These are phyloP conservation scores for Acanthurus lineatus DNA, from an alignment of 2,797 vertebrate species.

Conservation along the genomic window DNA sequence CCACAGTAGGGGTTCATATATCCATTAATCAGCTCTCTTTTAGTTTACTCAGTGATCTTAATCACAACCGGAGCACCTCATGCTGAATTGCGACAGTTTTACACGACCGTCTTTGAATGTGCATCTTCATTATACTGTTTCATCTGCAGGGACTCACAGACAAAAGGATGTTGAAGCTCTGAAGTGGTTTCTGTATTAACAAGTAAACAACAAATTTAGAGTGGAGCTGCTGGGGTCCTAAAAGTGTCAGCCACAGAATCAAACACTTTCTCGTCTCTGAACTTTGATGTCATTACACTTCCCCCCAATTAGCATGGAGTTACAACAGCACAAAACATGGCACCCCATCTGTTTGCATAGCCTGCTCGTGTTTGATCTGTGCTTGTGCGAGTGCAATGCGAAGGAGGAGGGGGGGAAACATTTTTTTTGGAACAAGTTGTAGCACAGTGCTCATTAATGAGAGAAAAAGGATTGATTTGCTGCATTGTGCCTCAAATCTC, in stretches of 20 bases:
- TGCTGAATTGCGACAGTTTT: slow-evolving; percentile 7
- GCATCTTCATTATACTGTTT: slow-evolving; percentile 28
- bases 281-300: slow-evolving; percentile 61
- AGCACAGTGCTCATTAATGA: slow-evolving; percentile 42
- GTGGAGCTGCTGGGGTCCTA: slow-evolving; percentile 21
- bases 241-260: slow-evolving; percentile 30
- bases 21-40: slow-evolving; percentile 13
- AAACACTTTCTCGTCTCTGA: slow-evolving; percentile 51
- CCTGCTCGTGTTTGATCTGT: slow-evolving; percentile 57
- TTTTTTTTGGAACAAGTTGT: slow-evolving; percentile 37
- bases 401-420: slow-evolving; percentile 12
- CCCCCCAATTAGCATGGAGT: slow-evolving; percentile 52
- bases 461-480: slow-evolving; percentile 30
- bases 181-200: slow-evolving; percentile 35
- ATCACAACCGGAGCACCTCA: background rate
- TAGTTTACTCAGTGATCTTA: slow-evolving; percentile 23
- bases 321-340: slow-evolving; percentile 46
- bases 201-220: slow-evolving; percentile 47
- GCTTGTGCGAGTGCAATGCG: slow-evolving; percentile 17
- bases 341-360: slow-evolving; percentile 55
- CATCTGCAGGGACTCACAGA: slow-evolving; percentile 17
- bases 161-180: slow-evolving; percentile 17
- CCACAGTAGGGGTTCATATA: slow-evolving; percentile 30
- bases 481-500: slow-evolving; percentile 42
- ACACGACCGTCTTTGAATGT: slow-evolving; percentile 35